phyloP scores from a whole-genome alignment of 2,888 invertebrate species.

The Leptogaster cylindrica region DNA sequence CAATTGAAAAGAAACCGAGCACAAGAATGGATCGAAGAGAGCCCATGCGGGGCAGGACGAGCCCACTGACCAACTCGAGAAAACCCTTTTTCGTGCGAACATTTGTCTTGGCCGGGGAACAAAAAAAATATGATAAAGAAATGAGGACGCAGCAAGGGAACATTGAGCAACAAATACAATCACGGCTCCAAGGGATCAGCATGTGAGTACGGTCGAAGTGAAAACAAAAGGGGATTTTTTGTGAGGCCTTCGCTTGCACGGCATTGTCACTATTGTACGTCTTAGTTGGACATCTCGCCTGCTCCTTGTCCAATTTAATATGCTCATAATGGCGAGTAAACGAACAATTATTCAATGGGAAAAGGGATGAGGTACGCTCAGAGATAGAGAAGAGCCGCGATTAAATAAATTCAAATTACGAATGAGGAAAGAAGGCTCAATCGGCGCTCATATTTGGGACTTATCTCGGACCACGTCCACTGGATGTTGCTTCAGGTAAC shows the following conservation, averaged over 20 bases:
- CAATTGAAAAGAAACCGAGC: no score
- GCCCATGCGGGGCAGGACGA: no score
- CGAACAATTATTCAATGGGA: constrained; percentile 21
- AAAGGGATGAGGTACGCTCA: no score
- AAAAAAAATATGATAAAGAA: constrained; percentile 5
- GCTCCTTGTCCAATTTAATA: constrained; percentile 52
- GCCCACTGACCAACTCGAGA: constrained; percentile 9
- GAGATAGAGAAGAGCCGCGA: no score
- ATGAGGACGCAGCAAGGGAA: not conserved
- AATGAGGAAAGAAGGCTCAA: no score
- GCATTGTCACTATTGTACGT: constrained; percentile 52
- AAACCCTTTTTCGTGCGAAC: constrained; percentile 1
- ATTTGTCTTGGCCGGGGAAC: not conserved
- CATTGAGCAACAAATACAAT: not conserved
- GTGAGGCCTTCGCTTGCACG: not conserved
- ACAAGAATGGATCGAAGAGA: no score
- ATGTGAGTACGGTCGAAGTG: constrained; percentile 14
- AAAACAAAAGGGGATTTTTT: constrained; percentile 11
- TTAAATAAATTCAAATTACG: no score
- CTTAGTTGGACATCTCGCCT: constrained; percentile 61
- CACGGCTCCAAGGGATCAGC: not conserved
- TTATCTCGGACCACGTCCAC: no score
- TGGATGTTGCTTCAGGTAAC: no score
- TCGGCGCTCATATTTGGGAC: no score
- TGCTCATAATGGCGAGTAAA: constrained; percentile 51